Conservation (phyloP, 2,888 invertebrate genomes). For the Ormyrus labotus region DNA sequence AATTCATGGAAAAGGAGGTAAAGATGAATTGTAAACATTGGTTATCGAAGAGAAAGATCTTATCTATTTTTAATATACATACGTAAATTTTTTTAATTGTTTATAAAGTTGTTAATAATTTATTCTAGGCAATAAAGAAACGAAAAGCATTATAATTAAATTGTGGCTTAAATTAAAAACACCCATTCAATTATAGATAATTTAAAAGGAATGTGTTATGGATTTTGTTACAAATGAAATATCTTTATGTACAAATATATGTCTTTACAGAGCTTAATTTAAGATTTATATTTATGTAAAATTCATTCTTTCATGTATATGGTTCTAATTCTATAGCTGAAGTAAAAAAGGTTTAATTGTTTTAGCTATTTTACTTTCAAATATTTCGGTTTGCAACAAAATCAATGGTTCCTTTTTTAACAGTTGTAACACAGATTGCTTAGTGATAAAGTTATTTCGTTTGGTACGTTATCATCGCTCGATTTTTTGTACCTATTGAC, state of each 20-base stretch:
- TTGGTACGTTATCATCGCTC: constrained; percentile 15
- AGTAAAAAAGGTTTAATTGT: not conserved
- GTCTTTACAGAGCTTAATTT: not conserved
- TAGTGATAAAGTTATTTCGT: constrained; percentile 34
- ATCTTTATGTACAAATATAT: constrained; percentile 8
- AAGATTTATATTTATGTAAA: not conserved
- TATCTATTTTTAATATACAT: constrained; percentile 49
- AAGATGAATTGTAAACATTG: constrained; percentile 75
- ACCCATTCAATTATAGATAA: constrained; percentile 24
- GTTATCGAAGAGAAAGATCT: constrained; percentile 39
- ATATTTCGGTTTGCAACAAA: constrained; percentile 39
- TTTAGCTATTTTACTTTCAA: constrained; percentile 14
- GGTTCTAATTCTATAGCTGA: not conserved
- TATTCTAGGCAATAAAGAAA: constrained; percentile 21
- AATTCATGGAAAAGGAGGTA: constrained; percentile 56
- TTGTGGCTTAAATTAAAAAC: constrained; percentile 30
- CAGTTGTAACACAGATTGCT: constrained; percentile 33
- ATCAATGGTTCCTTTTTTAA: constrained; percentile 31
- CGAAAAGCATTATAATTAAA: constrained; percentile 15
- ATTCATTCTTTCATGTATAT: not conserved
- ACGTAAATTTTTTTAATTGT: constrained; percentile 39
- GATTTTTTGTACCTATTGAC: constrained; percentile 15
- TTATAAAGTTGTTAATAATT: constrained; percentile 40
- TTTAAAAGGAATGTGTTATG: constrained; percentile 47
- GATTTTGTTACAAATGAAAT: constrained; percentile 43